phyloP scores from a whole-genome alignment of 2,888 invertebrate genomes.

The Tenthredo distinguenda region DNA sequence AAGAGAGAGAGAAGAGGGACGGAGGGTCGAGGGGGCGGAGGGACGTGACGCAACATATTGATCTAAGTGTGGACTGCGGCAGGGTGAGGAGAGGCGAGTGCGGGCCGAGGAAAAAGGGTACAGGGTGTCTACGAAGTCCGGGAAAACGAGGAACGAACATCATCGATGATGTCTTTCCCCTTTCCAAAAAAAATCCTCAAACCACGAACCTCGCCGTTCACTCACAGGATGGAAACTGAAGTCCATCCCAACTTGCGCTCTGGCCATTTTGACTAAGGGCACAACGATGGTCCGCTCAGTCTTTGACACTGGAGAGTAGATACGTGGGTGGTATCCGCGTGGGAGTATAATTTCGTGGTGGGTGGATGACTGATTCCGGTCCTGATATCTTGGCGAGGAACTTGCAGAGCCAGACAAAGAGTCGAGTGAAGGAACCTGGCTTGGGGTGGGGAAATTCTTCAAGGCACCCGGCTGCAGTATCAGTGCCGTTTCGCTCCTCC shows the following conservation, averaged over 20 bases:
- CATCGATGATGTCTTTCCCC: background rate
- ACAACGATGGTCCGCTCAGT: background rate
- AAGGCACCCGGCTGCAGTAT: background rate
- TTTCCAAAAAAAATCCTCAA: background rate
- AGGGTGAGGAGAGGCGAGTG: conserved; percentile 55
- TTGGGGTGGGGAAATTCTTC: background rate
- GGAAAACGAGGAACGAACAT: background rate
- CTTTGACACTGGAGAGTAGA: background rate
- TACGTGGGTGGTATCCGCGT: conserved; percentile 1
- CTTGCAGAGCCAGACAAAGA: conserved; percentile 20
- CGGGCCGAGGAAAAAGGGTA: conserved; percentile 55
- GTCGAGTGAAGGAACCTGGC: background rate
- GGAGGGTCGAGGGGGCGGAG: conserved; percentile 65
- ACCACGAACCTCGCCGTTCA: background rate
- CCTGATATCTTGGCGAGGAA: background rate
- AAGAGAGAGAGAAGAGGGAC: conserved; percentile 55
- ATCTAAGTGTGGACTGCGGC: conserved; percentile 73
- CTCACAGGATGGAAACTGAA: background rate
- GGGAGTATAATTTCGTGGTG: background rate
- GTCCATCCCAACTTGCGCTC: background rate
- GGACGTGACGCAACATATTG: conserved; percentile 78
- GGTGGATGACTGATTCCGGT: background rate
- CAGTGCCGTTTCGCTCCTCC: background rate
- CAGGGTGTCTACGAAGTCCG: conserved; percentile 63
- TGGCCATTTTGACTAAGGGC: background rate